Evolutionary conservation across 2,797 vertebrate species (phyloP).

Genomic region (Fistularia tabacaria): DNA sequence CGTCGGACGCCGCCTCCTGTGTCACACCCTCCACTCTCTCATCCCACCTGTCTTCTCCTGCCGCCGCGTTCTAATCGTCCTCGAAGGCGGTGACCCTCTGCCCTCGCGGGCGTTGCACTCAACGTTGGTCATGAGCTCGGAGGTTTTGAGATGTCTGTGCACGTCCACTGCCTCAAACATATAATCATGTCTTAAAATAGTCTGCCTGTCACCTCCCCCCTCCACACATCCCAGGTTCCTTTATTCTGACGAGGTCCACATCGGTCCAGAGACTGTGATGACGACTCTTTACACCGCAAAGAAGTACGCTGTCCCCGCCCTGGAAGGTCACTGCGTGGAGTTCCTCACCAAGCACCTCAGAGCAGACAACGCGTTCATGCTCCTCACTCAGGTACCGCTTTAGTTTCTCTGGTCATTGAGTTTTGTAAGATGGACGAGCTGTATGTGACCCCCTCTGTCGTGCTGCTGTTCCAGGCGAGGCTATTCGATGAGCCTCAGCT

Average conservation of each 20-base stretch:
- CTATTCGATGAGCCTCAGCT: constrained; percentile 97
- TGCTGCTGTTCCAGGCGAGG: constrained; percentile 78
- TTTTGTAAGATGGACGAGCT: too few relatives aligned
- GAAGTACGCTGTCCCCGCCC: constrained; percentile 95
- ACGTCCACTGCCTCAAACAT: neutral
- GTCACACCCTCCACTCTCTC: too few relatives aligned
- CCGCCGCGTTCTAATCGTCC: too few relatives aligned
- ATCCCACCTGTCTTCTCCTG: too few relatives aligned
- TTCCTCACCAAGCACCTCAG: constrained; percentile 97
- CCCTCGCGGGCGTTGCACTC: too few relatives aligned
- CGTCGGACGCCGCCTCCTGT: too few relatives aligned
- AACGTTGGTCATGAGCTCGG: too few relatives aligned
- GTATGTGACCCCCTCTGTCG: constrained; percentile 1
- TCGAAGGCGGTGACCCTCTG: too few relatives aligned
- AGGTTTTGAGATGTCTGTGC: too few relatives aligned
- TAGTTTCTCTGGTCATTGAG: too few relatives aligned
- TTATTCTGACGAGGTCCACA: constrained; percentile 97
- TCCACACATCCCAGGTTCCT: constrained; percentile 79
- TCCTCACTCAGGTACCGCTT: constrained; percentile 88
- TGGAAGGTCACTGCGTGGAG: constrained; percentile 94
- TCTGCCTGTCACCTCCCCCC: neutral
- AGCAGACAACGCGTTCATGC: constrained; percentile 96
- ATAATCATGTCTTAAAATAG: neutral
- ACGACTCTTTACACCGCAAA: constrained; percentile 97
- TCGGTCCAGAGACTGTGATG: constrained; percentile 97